These are phyloP conservation scores for Unio delphinus DNA, from an alignment of 2,888 invertebrate genomes.

Conservation along the genomic window DNA sequence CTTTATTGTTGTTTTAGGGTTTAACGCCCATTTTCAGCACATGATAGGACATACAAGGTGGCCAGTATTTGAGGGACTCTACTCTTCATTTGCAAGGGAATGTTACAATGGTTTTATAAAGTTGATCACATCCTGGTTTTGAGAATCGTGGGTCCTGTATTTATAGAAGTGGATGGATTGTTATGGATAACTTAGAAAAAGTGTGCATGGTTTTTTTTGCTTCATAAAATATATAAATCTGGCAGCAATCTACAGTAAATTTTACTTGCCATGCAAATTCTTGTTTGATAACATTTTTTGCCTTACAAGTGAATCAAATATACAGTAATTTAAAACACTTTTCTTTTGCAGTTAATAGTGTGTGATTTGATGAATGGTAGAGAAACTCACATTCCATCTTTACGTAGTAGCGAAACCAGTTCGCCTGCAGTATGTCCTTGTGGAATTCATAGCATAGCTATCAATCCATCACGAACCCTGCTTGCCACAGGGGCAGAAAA, in stretches of 20 bases:
- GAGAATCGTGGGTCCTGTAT: too few species aligned
- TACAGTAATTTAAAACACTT: not conserved
- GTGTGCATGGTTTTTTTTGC: not conserved
- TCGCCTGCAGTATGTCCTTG: slow-evolving; percentile 74
- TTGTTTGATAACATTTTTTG: not conserved
- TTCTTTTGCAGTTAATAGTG: slow-evolving; percentile 82
- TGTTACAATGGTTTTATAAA: too few species aligned
- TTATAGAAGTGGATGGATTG: not conserved
- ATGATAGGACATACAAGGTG: too few species aligned
- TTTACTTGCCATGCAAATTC: too few species aligned
- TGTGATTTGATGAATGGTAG: slow-evolving; percentile 90
- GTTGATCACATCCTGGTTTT: too few species aligned
- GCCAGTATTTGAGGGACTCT: too few species aligned
- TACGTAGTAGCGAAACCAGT: slow-evolving; percentile 72
- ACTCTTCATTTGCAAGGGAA: too few species aligned
- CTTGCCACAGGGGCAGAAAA: slow-evolving; percentile 93
- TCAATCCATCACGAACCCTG: slow-evolving; percentile 90
- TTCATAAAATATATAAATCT: slow-evolving; percentile 3
- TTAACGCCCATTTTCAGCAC: too few species aligned
- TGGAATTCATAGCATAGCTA: slow-evolving; percentile 93
- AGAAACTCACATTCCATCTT: slow-evolving; percentile 90
- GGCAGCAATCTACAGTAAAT: too few species aligned
- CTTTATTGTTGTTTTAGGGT: too few species aligned
- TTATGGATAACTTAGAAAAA: not conserved
- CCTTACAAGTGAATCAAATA: too few species aligned